Evolutionary conservation across 2,888 invertebrate genomes (phyloP), one percentile per base, ranked within the genome.

Genomic region (Drosophila peninsularis): DNA sequence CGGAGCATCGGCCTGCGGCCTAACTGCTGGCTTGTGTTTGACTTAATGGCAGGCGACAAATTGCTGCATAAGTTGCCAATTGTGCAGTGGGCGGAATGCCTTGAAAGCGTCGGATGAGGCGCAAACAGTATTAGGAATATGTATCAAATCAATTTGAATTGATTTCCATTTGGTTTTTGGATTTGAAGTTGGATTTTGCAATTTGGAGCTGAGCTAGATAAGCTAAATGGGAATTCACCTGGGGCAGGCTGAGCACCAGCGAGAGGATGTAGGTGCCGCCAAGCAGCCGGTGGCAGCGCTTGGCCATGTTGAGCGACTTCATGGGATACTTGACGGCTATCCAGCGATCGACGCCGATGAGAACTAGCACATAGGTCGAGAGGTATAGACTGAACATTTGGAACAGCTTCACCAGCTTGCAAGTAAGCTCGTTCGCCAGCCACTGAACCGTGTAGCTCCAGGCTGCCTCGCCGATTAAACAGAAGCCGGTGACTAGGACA

Each of bases 381-480:
- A 97, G 92, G 90, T 97, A 96, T 57, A 97, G 93, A 55, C 96
- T 95, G 88, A 96, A 96, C 94, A 96, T 95, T 92, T 97, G 96
- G 52, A 95, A 93, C 79, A 95, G 96, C 91, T 97, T 97, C 86
- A 97, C 95, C 58, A 96, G 78, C 92, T 97, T 97, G 92, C 97
- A 97, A 45, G 94, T 94, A 11, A 94, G 91, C 87, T 96, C 96
- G 3, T 96, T 96, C 14, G 96, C 96, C 50, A 95, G 93, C 97
- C 97, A 97, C 71, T 96, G 95, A 0, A 97, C 96, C 0, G 96
- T 95, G 60, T 95, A 95, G 44, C 94, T 95, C 97, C 97, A 97
- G 0, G 95, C 94, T 0, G 96, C 96, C 85, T 97, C 97, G 0
- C 96, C 96, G 5, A 95, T 94, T 71, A 97, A 95, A 90, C 97